Conservation (phyloP, 2,113 vertebrate genomes). For the Pholis gunnellus region DNA sequence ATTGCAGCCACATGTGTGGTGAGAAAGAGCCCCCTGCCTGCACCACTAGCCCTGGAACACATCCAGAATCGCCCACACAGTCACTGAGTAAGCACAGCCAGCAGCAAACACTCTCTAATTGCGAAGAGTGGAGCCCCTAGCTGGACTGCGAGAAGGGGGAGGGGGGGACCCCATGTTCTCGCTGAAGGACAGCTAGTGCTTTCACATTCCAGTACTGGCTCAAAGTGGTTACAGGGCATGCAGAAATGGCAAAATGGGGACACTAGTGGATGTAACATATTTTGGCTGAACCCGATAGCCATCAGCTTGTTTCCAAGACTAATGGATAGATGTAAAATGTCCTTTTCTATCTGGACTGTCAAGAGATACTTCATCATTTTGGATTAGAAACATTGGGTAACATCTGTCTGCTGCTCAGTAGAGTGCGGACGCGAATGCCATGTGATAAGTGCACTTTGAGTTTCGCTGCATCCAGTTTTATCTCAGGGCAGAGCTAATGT, state of each 20-base stretch:
- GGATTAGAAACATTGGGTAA: conserved; percentile 55
- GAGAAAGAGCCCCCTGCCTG: conserved; percentile 76
- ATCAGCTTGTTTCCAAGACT: conserved; percentile 60
- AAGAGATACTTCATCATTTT: conserved; percentile 47
- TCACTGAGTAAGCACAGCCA: conserved; percentile 74
- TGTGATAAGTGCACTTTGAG: conserved; percentile 51
- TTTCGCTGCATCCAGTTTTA: conserved; percentile 39
- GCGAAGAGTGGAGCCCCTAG: conserved; percentile 78
- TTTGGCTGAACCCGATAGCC: conserved; percentile 57
- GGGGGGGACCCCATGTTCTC: conserved; percentile 63
- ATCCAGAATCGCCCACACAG: conserved; percentile 78
- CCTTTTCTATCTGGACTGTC: conserved; percentile 50
- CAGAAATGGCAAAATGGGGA: conserved; percentile 58
- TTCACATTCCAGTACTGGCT: conserved; percentile 68
- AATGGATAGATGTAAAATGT: conserved; percentile 68
- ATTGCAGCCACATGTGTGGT: conserved; percentile 80
- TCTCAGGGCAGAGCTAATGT: conserved; percentile 32
- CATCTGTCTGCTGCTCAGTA: conserved; percentile 60
- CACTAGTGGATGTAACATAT: conserved; percentile 43
- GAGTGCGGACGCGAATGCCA: conserved; percentile 40
- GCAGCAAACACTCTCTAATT: conserved; percentile 81
- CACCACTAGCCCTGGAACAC: conserved; percentile 68
- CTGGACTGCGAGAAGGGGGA: conserved; percentile 53
- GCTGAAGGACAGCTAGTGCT: conserved; percentile 73
- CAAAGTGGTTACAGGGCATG: conserved; percentile 61